Conservation (phyloP, 2,797 vertebrate genomes). For the Hydrophis major region DNA sequence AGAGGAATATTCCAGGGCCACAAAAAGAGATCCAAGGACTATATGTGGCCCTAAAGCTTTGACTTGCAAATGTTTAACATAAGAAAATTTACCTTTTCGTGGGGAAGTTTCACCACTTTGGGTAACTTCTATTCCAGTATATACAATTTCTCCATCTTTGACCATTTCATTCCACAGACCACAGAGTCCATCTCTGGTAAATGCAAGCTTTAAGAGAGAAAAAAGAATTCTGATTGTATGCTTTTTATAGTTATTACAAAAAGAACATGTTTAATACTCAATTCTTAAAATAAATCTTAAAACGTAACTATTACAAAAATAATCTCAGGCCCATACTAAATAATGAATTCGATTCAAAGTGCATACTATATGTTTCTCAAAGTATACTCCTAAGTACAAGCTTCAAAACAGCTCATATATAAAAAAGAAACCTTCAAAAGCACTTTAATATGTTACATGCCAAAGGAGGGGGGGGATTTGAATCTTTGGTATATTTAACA, state of each 20-base stretch:
- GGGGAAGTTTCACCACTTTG: constrained; percentile 79
- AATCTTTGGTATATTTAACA: neutral
- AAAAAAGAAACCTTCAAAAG: neutral
- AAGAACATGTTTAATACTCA: neutral
- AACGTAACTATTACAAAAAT: neutral
- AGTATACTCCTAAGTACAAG: neutral
- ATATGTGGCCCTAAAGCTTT: neutral
- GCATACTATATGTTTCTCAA: neutral
- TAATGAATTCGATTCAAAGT: neutral
- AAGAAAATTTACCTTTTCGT: constrained; percentile 71
- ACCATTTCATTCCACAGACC: constrained; percentile 99
- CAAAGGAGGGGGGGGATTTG: too few species aligned
- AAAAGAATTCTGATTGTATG: neutral
- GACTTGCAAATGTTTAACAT: neutral
- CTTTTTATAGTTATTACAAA: neutral
- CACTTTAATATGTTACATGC: neutral
- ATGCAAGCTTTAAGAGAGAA: constrained; percentile 77
- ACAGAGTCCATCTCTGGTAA: constrained; percentile 93
- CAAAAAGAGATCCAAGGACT: neutral
- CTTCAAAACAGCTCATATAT: too few species aligned
- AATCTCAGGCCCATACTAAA: neutral
- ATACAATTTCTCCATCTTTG: constrained; percentile 95
- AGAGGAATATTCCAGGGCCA: neutral
- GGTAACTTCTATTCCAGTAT: constrained; percentile 82
- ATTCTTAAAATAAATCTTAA: neutral